These are phyloP conservation scores for Sparus aurata DNA, from an alignment of 2,797 vertebrate species.

Conservation along the genomic window DNA sequence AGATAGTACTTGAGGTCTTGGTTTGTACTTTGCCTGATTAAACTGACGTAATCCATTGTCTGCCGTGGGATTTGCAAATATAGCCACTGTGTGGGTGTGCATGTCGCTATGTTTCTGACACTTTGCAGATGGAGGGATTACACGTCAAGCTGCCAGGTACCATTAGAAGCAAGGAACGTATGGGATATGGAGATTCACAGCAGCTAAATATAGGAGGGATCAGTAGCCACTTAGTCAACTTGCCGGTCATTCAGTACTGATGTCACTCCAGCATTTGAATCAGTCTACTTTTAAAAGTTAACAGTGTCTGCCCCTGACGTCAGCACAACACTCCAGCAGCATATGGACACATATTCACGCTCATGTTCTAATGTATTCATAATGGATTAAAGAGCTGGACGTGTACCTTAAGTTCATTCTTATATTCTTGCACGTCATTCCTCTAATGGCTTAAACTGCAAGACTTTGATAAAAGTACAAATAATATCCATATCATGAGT, in stretches of 20 bases:
- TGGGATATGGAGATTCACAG: constrained; percentile 58
- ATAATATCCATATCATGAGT: constrained; percentile 20
- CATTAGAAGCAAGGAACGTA: constrained; percentile 60
- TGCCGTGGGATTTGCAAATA: constrained; percentile 58
- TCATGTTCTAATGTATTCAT: constrained; percentile 24
- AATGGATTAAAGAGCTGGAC: constrained; percentile 1
- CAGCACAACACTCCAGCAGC: constrained; percentile 4
- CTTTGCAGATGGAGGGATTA: constrained; percentile 78
- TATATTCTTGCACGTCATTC: constrained; percentile 43
- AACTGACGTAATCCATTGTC: constrained; percentile 72
- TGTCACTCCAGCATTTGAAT: constrained; percentile 22
- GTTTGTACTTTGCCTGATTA: constrained; percentile 70
- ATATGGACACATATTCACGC: neutral
- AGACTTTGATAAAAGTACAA: constrained; percentile 52
- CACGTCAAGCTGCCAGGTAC: constrained; percentile 64
- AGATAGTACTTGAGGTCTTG: constrained; percentile 40
- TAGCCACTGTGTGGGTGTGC: constrained; percentile 58
- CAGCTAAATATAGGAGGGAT: constrained; percentile 72
- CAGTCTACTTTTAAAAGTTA: constrained; percentile 14
- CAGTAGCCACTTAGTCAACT: constrained; percentile 56
- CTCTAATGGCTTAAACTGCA: constrained; percentile 46
- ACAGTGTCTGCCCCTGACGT: constrained; percentile 2
- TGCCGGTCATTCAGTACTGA: constrained; percentile 33
- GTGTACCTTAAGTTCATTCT: constrained; percentile 28
- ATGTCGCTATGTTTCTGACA: constrained; percentile 61